Evolutionary conservation across 2,797 vertebrate genomes (phyloP), one percentile per base, ranked within the genome.

Genomic region (Xiphorhynchus erythropygius): DNA sequence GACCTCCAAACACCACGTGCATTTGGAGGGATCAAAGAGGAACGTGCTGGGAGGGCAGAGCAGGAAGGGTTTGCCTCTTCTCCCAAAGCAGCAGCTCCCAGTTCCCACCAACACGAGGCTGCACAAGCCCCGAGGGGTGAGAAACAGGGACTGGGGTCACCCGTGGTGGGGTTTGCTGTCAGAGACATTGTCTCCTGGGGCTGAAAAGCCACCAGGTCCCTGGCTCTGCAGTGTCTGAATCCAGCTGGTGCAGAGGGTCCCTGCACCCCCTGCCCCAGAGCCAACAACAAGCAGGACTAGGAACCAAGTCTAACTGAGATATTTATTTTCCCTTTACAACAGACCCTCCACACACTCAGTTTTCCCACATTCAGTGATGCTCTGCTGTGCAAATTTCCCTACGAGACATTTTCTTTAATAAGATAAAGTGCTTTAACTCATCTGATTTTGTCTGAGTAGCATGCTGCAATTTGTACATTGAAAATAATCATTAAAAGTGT

Each of bases 291-390:
- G 15, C 47, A 27, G 32, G 18, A 10, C 1, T 1, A 18, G 39
- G 33, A 50, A 32, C 15, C 1, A 0, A 13, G 10, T 6, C 22
- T 11, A 4, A 13, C 44, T 1, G 18, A 6, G 4, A 1, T 6
- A 7, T 13, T n/a, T 13, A 13, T 44, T 9, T n/a, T 28, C 56
- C 23, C 32, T 37, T 55, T 16, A 7, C 25, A 15, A 14, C 19
- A 27, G 28, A 21, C 18, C 11, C 46, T 41, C 15, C 47, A 28
- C 63, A 27, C 32, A 3, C 18, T 10, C 23, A 0, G 47, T 18
- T 9, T 33, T 14, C 44, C 53, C 12, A 6, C 6, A 14, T 19
- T 19, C 46, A 9, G 16, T 11, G 56, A 32, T 71, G 7, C 11
- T 64, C 63, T 64, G 41, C 12, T 50, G 25, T 6, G 13, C 52